Percentiles rank a stretch among this genome's conserved stretches.
These are phyloP conservation scores for Eristalinus sepulchralis DNA, from an alignment of 2,888 invertebrate genomes.

Conservation along the genomic window DNA sequence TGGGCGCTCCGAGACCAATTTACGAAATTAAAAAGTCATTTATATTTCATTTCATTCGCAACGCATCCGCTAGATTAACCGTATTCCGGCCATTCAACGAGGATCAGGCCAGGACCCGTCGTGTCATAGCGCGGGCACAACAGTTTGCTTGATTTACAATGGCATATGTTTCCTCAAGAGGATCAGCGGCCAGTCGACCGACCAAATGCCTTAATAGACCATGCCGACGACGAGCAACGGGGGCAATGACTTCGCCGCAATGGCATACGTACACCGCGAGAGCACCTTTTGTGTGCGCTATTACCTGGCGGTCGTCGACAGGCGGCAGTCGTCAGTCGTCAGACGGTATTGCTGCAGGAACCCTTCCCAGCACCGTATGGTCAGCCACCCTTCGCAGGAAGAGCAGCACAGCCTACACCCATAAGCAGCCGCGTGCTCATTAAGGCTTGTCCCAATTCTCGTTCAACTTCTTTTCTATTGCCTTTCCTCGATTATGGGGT, in stretches of 20 bases:
- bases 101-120: conserved; percentile 37
- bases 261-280: conserved; percentile 35
- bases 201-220: conserved; percentile 58
- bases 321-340: conserved; percentile 26
- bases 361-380: conserved; percentile 69
- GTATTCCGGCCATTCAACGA: conserved; percentile 25
- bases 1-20: conserved; percentile 58
- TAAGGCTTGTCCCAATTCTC: conserved; percentile 51
- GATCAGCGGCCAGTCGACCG: conserved; percentile 46
- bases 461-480: conserved; percentile 32
- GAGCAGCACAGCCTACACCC: conserved; percentile 1
- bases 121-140: conserved; percentile 40
- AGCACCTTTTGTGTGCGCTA: conserved; percentile 57
- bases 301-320: conserved; percentile 62
- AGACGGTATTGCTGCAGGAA: conserved; percentile 16
- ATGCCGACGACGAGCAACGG: conserved; percentile 1
- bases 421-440: conserved; percentile 35
- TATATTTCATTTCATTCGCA: conserved; percentile 65
- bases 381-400: conserved; percentile 19
- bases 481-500: conserved; percentile 16
- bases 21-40: conserved; percentile 73
- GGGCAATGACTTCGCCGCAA: conserved; percentile 59
- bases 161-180: conserved; percentile 72
- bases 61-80: conserved; percentile 53
- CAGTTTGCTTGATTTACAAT: conserved; percentile 70